A percentile compares a stretch with the other conserved stretches of the same genome.
Conservation (phyloP, 2,888 invertebrate species). For the Unio delphinus region DNA sequence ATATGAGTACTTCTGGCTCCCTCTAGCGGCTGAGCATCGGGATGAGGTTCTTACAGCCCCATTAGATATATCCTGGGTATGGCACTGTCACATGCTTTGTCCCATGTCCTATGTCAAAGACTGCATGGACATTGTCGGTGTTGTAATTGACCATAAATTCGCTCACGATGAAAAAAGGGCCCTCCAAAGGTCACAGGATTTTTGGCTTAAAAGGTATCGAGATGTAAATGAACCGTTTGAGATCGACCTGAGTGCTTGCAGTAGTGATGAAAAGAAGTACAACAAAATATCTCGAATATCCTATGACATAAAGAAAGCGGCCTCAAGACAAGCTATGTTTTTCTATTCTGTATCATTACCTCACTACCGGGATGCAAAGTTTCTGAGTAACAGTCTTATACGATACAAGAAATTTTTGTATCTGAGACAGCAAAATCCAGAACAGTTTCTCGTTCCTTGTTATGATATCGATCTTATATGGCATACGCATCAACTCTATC, state of each 20-base stretch:
- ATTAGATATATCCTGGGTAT: conserved; percentile 73
- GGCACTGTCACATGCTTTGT: conserved; percentile 71
- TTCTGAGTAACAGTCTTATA: conserved; percentile 67
- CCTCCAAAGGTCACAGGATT: conserved; percentile 13
- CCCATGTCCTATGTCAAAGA: conserved; percentile 61
- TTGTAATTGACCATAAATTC: conserved; percentile 68
- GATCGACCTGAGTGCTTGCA: conserved; percentile 11
- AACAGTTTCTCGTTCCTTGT: conserved; percentile 72
- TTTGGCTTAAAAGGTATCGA: conserved; percentile 50
- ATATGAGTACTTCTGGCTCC: conserved; percentile 73
- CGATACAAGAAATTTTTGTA: conserved; percentile 70
- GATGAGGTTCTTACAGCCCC: conserved; percentile 70
- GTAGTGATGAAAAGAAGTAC: background rate
- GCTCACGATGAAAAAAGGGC: conserved; percentile 41
- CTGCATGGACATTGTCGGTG: conserved; percentile 46
- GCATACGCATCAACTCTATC: conserved; percentile 73
- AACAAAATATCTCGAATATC: conserved; percentile 30
- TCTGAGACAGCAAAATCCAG: conserved; percentile 68
- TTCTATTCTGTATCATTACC: conserved; percentile 73
- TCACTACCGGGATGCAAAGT: conserved; percentile 71
- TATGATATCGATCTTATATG: conserved; percentile 73
- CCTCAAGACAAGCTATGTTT: conserved; percentile 70
- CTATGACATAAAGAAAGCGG: conserved; percentile 71
- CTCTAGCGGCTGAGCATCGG: conserved; percentile 64
- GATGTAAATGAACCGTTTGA: conserved; percentile 41